These are phyloP conservation scores for Macquaria australasica DNA, from an alignment of 2,113 vertebrate genomes.

Conservation along the genomic window DNA sequence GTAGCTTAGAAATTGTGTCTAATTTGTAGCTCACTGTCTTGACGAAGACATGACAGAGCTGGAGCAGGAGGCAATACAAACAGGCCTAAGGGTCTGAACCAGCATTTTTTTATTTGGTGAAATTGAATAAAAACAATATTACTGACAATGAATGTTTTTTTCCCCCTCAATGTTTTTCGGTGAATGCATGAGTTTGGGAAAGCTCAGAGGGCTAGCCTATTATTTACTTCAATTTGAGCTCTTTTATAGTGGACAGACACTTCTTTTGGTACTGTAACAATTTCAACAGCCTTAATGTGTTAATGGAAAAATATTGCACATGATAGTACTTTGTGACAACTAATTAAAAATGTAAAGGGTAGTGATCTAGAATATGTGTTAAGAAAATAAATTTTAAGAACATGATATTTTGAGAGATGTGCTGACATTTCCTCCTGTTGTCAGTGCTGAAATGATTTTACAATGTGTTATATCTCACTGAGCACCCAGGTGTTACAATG, in stretches of 20 bases:
- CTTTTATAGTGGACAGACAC: neutral
- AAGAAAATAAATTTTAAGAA: neutral
- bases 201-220: neutral
- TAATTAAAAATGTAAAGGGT: neutral
- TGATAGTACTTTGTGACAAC: neutral
- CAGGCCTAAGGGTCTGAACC: slow-evolving; percentile 21
- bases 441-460: neutral
- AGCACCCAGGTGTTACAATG: neutral
- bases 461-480: neutral
- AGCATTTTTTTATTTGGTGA: slow-evolving; percentile 17
- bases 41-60: slow-evolving; percentile 41
- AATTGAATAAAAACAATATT: slow-evolving; percentile 28
- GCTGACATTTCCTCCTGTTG: neutral
- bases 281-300: neutral
- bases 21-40: slow-evolving; percentile 44
- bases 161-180: neutral
- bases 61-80: slow-evolving; percentile 33
- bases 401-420: slow-evolving; percentile 1
- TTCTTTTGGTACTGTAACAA: neutral
- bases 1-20: slow-evolving; percentile 43
- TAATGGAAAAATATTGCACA: neutral
- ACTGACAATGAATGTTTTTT: slow-evolving; percentile 13
- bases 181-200: neutral
- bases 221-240: slow-evolving; percentile 17
- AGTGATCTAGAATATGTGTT: neutral